These are phyloP conservation scores for Sphaeramia orbicularis DNA, from an alignment of 2,797 vertebrate species.

Conservation along the genomic window DNA sequence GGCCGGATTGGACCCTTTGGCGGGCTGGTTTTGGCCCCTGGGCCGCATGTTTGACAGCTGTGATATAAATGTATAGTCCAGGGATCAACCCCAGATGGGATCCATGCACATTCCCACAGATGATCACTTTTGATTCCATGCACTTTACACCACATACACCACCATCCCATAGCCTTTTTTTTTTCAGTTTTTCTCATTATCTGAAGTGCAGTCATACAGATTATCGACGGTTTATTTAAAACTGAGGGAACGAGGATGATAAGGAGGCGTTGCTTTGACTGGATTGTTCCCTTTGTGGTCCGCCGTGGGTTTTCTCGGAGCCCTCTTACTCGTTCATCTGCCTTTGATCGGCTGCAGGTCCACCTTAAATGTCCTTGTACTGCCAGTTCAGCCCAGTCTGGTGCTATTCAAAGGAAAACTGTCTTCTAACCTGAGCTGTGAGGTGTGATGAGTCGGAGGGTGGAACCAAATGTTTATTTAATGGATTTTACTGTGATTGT, in stretches of 20 bases:
- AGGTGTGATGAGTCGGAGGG: conserved; percentile 68
- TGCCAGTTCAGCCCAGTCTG: neutral
- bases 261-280: conserved; percentile 57
- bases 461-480: conserved; percentile 58
- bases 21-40: too few species aligned
- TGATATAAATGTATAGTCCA: too few species aligned
- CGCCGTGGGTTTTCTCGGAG: conserved; percentile 44
- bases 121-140: conserved; percentile 65
- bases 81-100: conserved; percentile 39
- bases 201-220: conserved; percentile 10
- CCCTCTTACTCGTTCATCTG: conserved; percentile 57
- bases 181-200: conserved; percentile 2
- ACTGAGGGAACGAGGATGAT: conserved; percentile 56
- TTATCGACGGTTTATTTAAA: conserved; percentile 20
- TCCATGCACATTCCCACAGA: conserved; percentile 67
- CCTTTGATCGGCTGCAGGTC: conserved; percentile 76
- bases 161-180: conserved; percentile 31
- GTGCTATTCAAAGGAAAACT: too few species aligned
- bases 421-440: conserved; percentile 72
- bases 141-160: conserved; percentile 72
- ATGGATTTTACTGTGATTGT: conserved; percentile 50
- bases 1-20: too few species aligned
- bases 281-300: conserved; percentile 49
- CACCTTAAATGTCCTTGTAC: conserved; percentile 21
- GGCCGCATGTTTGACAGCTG: too few species aligned